phyloP scores from a whole-genome alignment of 2,888 invertebrate genomes.

The Malthinus seriepunctatus region DNA sequence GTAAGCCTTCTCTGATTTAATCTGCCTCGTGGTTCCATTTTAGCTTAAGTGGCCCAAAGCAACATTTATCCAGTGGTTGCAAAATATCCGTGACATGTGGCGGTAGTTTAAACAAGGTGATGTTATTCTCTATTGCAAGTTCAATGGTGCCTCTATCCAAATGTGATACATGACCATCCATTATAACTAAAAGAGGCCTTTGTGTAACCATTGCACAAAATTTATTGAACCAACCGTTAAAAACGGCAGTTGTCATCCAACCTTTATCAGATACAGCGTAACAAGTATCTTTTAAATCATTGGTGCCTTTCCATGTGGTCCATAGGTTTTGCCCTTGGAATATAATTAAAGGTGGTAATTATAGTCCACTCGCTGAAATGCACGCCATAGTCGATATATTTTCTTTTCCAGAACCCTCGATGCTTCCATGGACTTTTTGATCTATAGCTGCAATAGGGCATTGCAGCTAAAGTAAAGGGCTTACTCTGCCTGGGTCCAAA shows the following conservation, averaged over 20 bases:
- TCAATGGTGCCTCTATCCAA: conserved; percentile 1
- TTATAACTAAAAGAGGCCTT: background rate
- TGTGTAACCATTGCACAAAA: background rate
- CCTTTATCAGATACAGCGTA: conserved; percentile 9
- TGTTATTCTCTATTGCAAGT: background rate
- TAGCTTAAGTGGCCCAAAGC: conserved; percentile 10
- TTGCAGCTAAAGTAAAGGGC: no score
- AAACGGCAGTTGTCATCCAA: conserved; percentile 7
- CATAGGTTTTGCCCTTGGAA: conserved; percentile 4
- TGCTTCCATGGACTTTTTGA: conserved; percentile 30
- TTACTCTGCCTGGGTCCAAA: conserved; percentile 27
- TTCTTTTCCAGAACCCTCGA: conserved; percentile 30
- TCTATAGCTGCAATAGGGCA: conserved; percentile 26
- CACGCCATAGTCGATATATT: conserved; percentile 33
- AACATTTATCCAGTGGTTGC: conserved; percentile 13
- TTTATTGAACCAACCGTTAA: conserved; percentile 1
- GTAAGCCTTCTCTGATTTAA: conserved; percentile 7
- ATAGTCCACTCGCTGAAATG: conserved; percentile 27
- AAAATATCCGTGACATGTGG: conserved; percentile 11
- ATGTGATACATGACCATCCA: conserved; percentile 4
- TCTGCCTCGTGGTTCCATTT: conserved; percentile 9
- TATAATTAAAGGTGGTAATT: conserved; percentile 29
- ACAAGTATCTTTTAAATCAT: background rate
- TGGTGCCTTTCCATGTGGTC: background rate
- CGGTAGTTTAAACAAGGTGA: conserved; percentile 9